Percentiles rank a stretch among this genome's conserved stretches.
These are phyloP conservation scores for Temnothorax nylanderi DNA, from an alignment of 1,140 invertebrate genomes.

Conservation along the genomic window DNA sequence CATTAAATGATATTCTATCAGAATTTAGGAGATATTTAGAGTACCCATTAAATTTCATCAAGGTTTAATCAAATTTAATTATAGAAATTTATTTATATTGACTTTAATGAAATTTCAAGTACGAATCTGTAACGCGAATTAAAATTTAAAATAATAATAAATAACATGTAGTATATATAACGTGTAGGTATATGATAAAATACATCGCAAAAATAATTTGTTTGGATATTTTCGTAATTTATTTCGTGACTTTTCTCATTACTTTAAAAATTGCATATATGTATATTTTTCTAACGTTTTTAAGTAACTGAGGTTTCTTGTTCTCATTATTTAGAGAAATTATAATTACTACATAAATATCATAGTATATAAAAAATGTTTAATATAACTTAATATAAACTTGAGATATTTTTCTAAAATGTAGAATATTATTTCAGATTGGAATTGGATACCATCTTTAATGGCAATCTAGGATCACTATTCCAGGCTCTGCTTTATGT, in stretches of 20 bases:
- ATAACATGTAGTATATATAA: background rate
- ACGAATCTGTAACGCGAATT: background rate
- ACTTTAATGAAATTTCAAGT: background rate
- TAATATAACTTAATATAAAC: background rate
- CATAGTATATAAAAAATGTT: background rate
- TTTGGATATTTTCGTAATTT: slow-evolving; percentile 1
- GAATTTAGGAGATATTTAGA: slow-evolving; percentile 8
- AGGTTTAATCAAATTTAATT: slow-evolving; percentile 33
- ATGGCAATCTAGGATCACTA: background rate
- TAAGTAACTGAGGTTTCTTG: background rate
- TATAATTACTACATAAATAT: background rate
- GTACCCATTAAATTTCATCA: slow-evolving; percentile 11
- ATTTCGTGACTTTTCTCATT: background rate
- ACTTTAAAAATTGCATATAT: background rate
- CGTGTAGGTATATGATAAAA: background rate
- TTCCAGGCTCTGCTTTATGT: background rate
- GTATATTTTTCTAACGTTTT: background rate
- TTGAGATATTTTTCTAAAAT: background rate
- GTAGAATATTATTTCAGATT: slow-evolving; percentile 15
- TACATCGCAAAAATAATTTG: background rate
- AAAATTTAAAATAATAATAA: background rate
- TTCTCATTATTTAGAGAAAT: background rate
- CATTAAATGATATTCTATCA: slow-evolving; percentile 31
- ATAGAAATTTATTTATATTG: background rate
- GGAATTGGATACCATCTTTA: slow-evolving; percentile 10